Conservation (phyloP, 2,797 vertebrate species). For the Acanthurus leucopareius region DNA sequence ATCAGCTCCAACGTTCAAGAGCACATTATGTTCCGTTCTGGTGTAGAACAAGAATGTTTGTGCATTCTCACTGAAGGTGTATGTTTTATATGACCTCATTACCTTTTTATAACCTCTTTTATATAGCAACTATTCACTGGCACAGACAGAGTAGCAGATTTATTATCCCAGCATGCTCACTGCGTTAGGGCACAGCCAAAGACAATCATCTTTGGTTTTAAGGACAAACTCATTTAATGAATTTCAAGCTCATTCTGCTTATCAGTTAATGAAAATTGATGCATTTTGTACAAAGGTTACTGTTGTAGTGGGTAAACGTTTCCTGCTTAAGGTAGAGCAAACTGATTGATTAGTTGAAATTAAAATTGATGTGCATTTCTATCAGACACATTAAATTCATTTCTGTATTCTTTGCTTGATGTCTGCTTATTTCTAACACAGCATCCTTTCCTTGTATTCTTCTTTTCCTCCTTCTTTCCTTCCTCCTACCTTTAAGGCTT, state of each 20-base stretch:
- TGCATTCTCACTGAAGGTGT: background rate
- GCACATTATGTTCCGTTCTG: background rate
- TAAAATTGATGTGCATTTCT: slow-evolving; percentile 3
- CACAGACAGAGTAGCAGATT: background rate
- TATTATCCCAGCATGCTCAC: background rate
- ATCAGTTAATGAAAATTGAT: slow-evolving; percentile 13
- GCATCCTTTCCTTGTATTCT: background rate
- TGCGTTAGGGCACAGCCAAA: slow-evolving; percentile 4
- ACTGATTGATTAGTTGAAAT: slow-evolving; percentile 23
- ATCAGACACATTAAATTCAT: background rate
- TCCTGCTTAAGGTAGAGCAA: background rate
- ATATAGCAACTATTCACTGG: background rate
- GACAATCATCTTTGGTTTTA: slow-evolving; percentile 20
- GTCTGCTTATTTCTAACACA: slow-evolving; percentile 18
- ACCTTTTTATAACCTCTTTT: background rate
- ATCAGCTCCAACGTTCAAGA: background rate
- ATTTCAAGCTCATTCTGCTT: slow-evolving; percentile 1
- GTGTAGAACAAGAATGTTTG: background rate
- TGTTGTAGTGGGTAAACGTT: slow-evolving; percentile 20
- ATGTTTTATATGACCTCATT: background rate
- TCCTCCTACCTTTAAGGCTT: slow-evolving; percentile 59
- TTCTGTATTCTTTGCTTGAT: slow-evolving; percentile 8
- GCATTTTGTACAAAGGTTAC: slow-evolving; percentile 24
- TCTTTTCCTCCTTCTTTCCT: background rate
- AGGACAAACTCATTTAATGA: slow-evolving; percentile 30